Conservation (phyloP, 2,888 invertebrate species). For the Xanthia togata region DNA sequence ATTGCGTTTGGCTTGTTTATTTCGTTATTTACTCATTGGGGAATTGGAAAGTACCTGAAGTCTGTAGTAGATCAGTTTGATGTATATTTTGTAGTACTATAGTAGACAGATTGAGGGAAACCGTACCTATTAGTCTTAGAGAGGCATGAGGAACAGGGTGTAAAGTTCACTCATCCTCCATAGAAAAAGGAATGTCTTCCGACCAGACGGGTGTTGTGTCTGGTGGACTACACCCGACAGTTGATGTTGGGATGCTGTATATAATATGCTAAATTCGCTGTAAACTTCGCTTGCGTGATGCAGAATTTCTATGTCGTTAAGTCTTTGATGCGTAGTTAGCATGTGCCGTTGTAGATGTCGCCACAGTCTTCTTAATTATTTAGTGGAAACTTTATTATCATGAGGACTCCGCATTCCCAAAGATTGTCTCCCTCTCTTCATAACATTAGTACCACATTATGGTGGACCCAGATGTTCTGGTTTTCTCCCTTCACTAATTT, state of each 20-base stretch:
- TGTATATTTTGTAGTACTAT: background rate
- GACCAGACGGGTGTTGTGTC: too few relatives aligned
- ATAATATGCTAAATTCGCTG: too few relatives aligned
- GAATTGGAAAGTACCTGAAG: background rate
- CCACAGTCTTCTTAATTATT: background rate
- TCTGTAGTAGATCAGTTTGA: background rate
- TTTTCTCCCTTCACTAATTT: background rate
- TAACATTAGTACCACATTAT: background rate
- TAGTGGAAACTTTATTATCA: background rate
- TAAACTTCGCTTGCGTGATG: too few relatives aligned
- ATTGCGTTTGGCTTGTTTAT: slow-evolving; percentile 37
- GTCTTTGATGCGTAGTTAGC: too few relatives aligned
- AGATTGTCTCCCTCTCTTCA: background rate
- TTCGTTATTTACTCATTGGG: slow-evolving; percentile 10
- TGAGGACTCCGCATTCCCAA: background rate
- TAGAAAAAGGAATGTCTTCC: too few relatives aligned
- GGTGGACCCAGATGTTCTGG: background rate
- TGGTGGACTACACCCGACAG: too few relatives aligned
- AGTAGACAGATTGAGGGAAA: background rate
- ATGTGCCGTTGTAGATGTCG: too few relatives aligned
- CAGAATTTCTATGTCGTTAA: too few relatives aligned
- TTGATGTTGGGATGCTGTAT: too few relatives aligned
- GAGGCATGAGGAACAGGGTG: too few relatives aligned
- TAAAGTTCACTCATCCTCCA: too few relatives aligned
- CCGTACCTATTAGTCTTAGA: background rate